A percentile compares a stretch with the other conserved stretches of the same genome.
phyloP scores from a whole-genome alignment of 2,113 vertebrate species.

The Lipophrys pholis region DNA sequence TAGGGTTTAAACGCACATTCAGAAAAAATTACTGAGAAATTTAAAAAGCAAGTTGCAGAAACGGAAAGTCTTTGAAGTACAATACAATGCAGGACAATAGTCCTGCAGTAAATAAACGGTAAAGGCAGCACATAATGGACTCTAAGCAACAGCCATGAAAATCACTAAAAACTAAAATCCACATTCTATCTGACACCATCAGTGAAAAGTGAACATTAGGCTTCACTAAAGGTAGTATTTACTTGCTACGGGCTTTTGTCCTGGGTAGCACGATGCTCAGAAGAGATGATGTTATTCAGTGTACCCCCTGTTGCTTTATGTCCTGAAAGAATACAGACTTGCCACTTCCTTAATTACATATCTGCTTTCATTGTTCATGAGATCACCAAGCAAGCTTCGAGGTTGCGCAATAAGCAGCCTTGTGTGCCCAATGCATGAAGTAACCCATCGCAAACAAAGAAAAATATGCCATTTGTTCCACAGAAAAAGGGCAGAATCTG shows the following conservation, averaged over 20 bases:
- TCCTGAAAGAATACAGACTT: constrained; percentile 14
- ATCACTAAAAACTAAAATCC: background rate
- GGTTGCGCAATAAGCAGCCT: constrained; percentile 3
- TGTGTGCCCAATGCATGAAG: background rate
- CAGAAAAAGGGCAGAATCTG: constrained; percentile 97
- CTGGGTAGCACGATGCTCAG: constrained; percentile 29
- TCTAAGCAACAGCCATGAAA: background rate
- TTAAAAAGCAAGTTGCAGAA: constrained; percentile 9
- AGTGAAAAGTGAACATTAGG: constrained; percentile 36
- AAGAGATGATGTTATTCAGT: constrained; percentile 38
- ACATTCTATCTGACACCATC: constrained; percentile 1
- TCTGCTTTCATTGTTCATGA: constrained; percentile 29
- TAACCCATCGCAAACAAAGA: background rate
- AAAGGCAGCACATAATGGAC: background rate
- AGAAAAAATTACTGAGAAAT: too few species aligned
- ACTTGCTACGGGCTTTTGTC: constrained; percentile 34
- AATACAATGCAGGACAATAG: background rate
- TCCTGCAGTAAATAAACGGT: background rate
- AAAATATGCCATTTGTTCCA: constrained; percentile 14
- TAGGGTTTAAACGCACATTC: too few species aligned
- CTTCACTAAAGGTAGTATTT: constrained; percentile 37
- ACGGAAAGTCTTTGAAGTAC: background rate
- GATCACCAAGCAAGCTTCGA: constrained; percentile 29
- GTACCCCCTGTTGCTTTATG: constrained; percentile 18
- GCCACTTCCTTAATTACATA: constrained; percentile 48